Conservation (phyloP, 2,113 vertebrate species). For the Ochotona princeps region DNA sequence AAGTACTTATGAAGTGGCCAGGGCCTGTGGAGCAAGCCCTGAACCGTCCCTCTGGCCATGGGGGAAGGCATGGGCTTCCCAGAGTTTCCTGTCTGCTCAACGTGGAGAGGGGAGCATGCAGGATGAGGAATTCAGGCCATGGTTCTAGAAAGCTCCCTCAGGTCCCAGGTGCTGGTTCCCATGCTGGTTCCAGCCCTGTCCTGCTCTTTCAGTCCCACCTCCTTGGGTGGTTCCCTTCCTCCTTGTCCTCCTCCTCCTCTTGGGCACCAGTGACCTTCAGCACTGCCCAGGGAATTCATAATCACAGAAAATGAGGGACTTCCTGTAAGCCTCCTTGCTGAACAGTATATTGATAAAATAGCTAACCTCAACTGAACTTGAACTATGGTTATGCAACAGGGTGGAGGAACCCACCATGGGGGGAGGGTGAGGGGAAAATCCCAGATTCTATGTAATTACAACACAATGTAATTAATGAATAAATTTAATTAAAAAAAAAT, state of each 20-base stretch:
- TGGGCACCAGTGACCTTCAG: accelerated
- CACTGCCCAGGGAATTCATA: not conserved
- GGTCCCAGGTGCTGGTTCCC: not conserved
- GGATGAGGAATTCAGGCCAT: not conserved
- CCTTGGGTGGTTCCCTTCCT: too few relatives aligned
- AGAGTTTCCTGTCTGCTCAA: not conserved
- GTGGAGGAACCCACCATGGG: too few relatives aligned
- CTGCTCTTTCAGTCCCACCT: not conserved
- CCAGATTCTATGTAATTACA: too few relatives aligned
- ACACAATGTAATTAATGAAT: too few relatives aligned
- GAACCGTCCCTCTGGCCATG: not conserved
- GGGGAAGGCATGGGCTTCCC: not conserved
- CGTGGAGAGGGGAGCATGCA: too few relatives aligned
- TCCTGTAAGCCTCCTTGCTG: too few relatives aligned
- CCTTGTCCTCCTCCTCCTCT: not conserved
- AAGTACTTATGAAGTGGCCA: not conserved
- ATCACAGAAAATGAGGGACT: not conserved
- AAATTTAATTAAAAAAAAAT: too few relatives aligned
- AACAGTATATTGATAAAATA: not conserved
- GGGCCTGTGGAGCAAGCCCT: too few relatives aligned
- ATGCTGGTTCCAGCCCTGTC: not conserved
- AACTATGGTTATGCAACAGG: too few relatives aligned
- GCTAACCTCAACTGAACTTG: too few relatives aligned
- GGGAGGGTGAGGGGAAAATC: too few relatives aligned
- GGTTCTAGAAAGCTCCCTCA: not conserved